Percentiles rank a stretch among this genome's conserved stretches.
These are phyloP conservation scores for Trichogramma dendrolimi DNA, from an alignment of 2,888 invertebrate species.

Conservation along the genomic window DNA sequence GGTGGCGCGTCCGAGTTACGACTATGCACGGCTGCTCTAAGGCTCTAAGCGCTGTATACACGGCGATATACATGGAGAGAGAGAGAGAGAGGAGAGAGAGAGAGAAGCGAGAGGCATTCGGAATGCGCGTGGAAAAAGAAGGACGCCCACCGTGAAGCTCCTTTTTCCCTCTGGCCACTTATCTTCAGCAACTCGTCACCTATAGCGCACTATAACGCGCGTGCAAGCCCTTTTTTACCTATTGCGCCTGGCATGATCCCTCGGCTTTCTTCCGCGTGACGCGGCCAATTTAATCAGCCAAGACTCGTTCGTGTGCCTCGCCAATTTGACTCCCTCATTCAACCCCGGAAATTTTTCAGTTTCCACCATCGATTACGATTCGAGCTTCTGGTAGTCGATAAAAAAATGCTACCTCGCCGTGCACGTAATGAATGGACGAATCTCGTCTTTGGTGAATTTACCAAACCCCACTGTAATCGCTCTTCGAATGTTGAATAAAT, in stretches of 20 bases:
- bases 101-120: constrained; percentile 7
- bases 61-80: no score
- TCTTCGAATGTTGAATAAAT: no score
- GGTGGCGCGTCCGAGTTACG: constrained; percentile 24
- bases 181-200: background rate
- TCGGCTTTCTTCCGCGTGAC: background rate
- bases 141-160: constrained; percentile 11
- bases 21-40: constrained; percentile 1
- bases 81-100: no score
- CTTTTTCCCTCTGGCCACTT: background rate
- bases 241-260: background rate
- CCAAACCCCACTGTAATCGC: no score
- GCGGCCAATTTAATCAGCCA: background rate
- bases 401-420: background rate
- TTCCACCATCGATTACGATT: no score
- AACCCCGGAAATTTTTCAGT: no score
- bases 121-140: constrained; percentile 14
- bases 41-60: background rate
- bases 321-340: no score
- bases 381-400: no score
- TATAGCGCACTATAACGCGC: background rate
- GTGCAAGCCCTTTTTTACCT: background rate
- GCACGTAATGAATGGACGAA: background rate
- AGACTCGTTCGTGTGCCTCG: background rate
- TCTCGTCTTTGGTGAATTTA: no score